Conservation (phyloP, 2,797 vertebrate species). For the Cirrhinus molitorella region DNA sequence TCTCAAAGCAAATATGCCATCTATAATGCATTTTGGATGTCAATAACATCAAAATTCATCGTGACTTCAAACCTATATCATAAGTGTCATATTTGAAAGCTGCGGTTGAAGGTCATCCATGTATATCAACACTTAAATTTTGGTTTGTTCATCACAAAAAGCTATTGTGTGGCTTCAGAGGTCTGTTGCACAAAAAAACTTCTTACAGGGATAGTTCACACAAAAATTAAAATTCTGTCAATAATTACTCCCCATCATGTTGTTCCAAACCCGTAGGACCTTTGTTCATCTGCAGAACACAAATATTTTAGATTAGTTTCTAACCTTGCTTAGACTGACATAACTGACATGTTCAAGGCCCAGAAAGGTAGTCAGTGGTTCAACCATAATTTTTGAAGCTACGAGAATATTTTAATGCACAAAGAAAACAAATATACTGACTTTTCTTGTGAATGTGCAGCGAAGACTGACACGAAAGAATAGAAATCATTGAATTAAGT, state of each 20-base stretch:
- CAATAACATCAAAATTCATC: not conserved
- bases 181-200: not conserved
- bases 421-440: too few relatives aligned
- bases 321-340: too few relatives aligned
- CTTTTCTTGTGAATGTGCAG: too few relatives aligned
- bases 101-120: not conserved
- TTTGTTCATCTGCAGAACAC: not conserved
- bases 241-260: not conserved
- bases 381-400: too few relatives aligned
- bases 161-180: not conserved
- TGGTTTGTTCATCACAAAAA: too few relatives aligned
- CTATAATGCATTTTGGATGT: not conserved
- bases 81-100: not conserved
- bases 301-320: too few relatives aligned
- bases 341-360: too few relatives aligned
- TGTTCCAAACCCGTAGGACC: not conserved
- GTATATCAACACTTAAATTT: not conserved
- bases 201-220: not conserved
- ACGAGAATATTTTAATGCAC: too few relatives aligned
- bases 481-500: too few relatives aligned
- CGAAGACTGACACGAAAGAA: too few relatives aligned
- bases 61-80: not conserved
- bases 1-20: not conserved
- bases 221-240: not conserved
- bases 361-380: too few relatives aligned